phyloP scores from a whole-genome alignment of 2,888 invertebrate species.

The Zootermopsis nevadensis region DNA sequence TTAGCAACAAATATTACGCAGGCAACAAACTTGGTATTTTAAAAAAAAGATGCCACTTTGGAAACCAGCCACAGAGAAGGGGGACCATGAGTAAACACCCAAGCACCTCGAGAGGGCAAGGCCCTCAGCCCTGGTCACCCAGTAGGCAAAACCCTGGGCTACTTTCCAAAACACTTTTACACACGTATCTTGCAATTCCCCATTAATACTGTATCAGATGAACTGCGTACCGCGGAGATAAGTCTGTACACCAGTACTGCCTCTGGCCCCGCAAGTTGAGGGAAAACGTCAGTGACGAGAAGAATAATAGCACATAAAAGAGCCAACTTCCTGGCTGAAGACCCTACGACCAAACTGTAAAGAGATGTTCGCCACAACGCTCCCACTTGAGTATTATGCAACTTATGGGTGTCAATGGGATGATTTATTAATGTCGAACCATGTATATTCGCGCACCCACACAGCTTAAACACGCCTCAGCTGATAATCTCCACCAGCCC shows the following conservation, averaged over 20 bases:
- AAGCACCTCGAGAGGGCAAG: constrained; percentile 32
- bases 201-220: background rate
- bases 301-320: no score
- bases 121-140: constrained; percentile 27
- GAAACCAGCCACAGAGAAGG: constrained; percentile 14
- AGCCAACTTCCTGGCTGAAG: no score
- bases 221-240: background rate
- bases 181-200: background rate
- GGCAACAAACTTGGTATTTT: background rate
- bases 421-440: no score
- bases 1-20: background rate
- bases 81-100: constrained; percentile 16
- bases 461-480: no score
- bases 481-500: no score
- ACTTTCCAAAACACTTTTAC: constrained; percentile 33
- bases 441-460: no score
- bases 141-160: constrained; percentile 27
- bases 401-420: no score
- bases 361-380: no score
- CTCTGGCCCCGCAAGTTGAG: no score
- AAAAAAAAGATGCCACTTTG: background rate
- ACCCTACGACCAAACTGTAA: no score
- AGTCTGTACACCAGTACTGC: background rate
- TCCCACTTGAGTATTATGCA: no score
- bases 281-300: no score